A percentile compares a stretch with the other conserved stretches of the same genome.
Evolutionary conservation across 1,140 invertebrate genomes (phyloP).

Genomic region (Helicoverpa armigera): DNA sequence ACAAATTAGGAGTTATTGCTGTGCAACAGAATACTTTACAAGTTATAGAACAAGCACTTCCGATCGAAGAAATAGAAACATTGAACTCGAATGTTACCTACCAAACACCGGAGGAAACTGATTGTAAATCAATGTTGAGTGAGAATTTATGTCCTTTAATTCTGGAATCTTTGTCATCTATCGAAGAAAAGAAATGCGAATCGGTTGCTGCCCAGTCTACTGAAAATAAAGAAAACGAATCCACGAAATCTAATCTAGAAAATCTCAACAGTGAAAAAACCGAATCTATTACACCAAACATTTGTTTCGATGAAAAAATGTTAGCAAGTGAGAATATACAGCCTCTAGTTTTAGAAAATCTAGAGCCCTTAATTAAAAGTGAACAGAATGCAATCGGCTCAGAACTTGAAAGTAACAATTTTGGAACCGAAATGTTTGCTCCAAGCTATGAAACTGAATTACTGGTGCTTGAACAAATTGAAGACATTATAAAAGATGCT

Average conservation of each 20-base stretch:
- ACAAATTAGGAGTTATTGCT: background rate
- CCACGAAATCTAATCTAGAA: background rate
- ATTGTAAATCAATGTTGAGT: background rate
- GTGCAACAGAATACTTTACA: background rate
- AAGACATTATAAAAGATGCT: background rate
- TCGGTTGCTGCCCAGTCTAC: background rate
- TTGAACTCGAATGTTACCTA: background rate
- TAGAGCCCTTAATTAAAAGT: background rate
- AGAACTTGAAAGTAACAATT: background rate
- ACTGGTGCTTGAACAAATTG: background rate
- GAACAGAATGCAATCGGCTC: background rate
- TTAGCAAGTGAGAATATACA: background rate
- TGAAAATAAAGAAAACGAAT: background rate
- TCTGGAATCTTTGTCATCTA: background rate
- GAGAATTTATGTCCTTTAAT: background rate
- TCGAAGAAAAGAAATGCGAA: background rate
- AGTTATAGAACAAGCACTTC: background rate
- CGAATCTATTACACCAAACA: no score
- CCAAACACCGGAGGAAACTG: background rate
- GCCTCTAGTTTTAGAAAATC: background rate
- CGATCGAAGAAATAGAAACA: background rate
- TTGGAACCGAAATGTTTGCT: background rate
- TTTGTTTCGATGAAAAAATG: no score
- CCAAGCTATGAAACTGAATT: background rate
- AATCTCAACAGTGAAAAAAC: background rate